Evolutionary conservation across 23 tunicate species (phyloP).

Genomic region (Botrylloides violaceus): DNA sequence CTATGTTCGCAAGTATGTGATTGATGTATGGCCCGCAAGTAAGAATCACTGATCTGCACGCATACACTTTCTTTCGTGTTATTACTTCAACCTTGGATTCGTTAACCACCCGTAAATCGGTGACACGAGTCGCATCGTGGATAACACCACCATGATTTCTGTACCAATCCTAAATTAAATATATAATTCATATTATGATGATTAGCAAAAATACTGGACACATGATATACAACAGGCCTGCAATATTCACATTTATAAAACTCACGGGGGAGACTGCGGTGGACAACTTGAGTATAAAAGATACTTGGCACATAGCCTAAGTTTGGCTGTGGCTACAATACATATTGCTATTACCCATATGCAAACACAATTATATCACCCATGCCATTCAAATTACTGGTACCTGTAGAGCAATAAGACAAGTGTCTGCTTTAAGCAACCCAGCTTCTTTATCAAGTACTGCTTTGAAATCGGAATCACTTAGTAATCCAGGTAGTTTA

Average conservation of each 20-base stretch:
- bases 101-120: conserved; percentile 8
- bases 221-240: too few relatives aligned
- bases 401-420: conserved; percentile 51
- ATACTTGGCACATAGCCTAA: too few relatives aligned
- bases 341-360: too few relatives aligned
- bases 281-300: too few relatives aligned
- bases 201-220: too few relatives aligned
- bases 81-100: conserved; percentile 31
- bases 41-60: conserved; percentile 33
- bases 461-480: conserved; percentile 9
- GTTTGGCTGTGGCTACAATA: too few relatives aligned
- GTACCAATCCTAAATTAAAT: conserved; percentile 20
- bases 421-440: conserved; percentile 43
- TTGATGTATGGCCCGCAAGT: conserved; percentile 70
- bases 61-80: conserved; percentile 30
- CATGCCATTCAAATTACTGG: too few relatives aligned
- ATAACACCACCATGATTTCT: conserved; percentile 29
- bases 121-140: conserved; percentile 26
- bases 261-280: too few relatives aligned
- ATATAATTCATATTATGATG: too few relatives aligned
- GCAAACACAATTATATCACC: too few relatives aligned
- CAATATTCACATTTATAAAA: too few relatives aligned
- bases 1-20: conserved; percentile 22
- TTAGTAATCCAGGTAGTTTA: conserved; percentile 34
- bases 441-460: conserved; percentile 50